Percentiles rank a stretch among this genome's conserved stretches.
Conservation (phyloP, 2,113 vertebrate species). For the Symphodus melops region DNA sequence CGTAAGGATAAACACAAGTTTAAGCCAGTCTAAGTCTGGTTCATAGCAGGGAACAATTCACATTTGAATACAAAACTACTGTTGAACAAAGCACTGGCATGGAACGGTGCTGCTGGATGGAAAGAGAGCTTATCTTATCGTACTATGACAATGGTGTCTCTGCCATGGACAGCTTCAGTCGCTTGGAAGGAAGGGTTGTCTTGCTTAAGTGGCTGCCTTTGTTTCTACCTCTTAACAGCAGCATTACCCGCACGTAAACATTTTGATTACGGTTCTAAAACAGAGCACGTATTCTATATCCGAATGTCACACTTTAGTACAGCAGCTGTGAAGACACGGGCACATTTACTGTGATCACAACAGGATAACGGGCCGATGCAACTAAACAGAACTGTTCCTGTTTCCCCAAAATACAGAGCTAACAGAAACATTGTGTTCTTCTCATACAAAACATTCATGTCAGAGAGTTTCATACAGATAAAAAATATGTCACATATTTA, state of each 20-base stretch:
- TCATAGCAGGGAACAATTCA: conserved; percentile 64
- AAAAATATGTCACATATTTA: too few relatives aligned
- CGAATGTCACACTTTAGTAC: conserved; percentile 67
- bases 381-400: conserved; percentile 38
- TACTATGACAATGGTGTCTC: conserved; percentile 65
- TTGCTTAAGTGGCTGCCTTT: conserved; percentile 70
- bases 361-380: conserved; percentile 54
- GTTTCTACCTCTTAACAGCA: conserved; percentile 62
- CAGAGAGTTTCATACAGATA: background rate
- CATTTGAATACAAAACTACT: conserved; percentile 72
- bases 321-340: conserved; percentile 72
- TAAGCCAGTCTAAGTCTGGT: conserved; percentile 74
- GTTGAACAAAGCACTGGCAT: conserved; percentile 65
- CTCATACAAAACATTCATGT: background rate
- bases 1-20: conserved; percentile 77
- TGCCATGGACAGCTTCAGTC: conserved; percentile 62
- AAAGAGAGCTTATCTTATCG: conserved; percentile 74
- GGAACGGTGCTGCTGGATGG: conserved; percentile 55
- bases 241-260: conserved; percentile 73
- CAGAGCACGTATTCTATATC: conserved; percentile 43
- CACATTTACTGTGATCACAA: conserved; percentile 61
- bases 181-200: conserved; percentile 48
- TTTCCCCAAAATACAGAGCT: conserved; percentile 43
- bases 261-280: conserved; percentile 64
- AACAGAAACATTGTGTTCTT: conserved; percentile 2